Base-by-base conservation (phyloP, 2,113 vertebrate species). In the Poecile atricapillus region DNA sequence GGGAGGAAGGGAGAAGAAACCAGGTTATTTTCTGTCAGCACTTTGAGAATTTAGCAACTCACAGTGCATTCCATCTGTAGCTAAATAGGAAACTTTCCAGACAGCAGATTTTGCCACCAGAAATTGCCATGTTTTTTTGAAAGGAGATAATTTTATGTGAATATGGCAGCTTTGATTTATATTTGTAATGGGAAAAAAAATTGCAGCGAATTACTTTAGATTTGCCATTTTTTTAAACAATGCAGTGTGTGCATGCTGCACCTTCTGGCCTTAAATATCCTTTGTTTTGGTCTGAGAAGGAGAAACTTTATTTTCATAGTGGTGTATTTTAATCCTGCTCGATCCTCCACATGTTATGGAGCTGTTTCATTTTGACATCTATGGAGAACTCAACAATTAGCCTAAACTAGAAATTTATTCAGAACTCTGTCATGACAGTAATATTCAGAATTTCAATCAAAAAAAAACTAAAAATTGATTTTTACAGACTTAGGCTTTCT, bases 281-380 rank as follows among this genome's bases (percentile, higher is more conserved):
- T 81, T 87, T 33, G 12, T 30, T 84, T 84, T 70, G 43, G n/a
- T 47, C 39, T 65, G 74, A 74, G 19, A 25, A 78, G 10, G 31
- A 82, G 76, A 70, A 90, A 8, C 12, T 58, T 49, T 9, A 15
- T 18, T 81, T 84, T 56, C 33, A 5, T 16, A 10, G 27, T 20
- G 5, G 21, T 17, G 3, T 16, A 27, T 77, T 87, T 93, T 60
- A 81, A 62, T 56, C 20, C 30, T 74, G 50, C 60, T 84, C 31
- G 4, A 5, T 52, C 39, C 87, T 87, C 35, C 14, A n/a, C 41
- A 30, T 1, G 1, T 73, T 64, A 70, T 0, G 0, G 20, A n/a
- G 15, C 25, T 60, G 41, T 60, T 77, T 90, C 11, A 43, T 74
- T 83, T 77, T 50, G 67, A 69, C 27, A 35, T 73, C 78, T 74